A percentile compares a stretch with the other conserved stretches of the same genome.
These are phyloP conservation scores for Zaprionus inermis DNA, from an alignment of 1,140 invertebrate species.

Conservation along the genomic window DNA sequence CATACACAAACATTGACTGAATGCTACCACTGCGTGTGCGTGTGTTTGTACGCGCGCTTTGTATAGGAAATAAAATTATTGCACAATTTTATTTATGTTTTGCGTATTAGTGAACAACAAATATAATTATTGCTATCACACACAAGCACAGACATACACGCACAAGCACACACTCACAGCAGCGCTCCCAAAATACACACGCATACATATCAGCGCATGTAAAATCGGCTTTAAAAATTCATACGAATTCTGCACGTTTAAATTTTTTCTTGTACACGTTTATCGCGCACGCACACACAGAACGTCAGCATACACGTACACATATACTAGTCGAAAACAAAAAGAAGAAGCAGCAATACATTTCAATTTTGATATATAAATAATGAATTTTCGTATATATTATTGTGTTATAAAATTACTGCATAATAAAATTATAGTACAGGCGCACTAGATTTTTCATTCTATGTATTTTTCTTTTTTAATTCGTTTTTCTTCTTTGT, in stretches of 20 bases:
- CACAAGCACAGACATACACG: constrained; percentile 32
- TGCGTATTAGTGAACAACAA: constrained; percentile 50
- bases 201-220: constrained; percentile 33
- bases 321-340: constrained; percentile 57
- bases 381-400: constrained; percentile 30
- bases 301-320: constrained; percentile 35
- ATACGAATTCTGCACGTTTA: constrained; percentile 74
- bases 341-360: constrained; percentile 51
- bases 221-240: constrained; percentile 71
- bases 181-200: constrained; percentile 14
- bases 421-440: constrained; percentile 47
- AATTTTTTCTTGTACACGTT: constrained; percentile 78
- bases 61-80: constrained; percentile 60
- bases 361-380: constrained; percentile 28
- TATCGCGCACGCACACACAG: constrained; percentile 59
- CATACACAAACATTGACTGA: constrained; percentile 14
- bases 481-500: constrained; percentile 62
- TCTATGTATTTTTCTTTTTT: constrained; percentile 51
- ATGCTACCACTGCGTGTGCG: constrained; percentile 21
- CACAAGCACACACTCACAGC: constrained; percentile 10
- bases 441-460: constrained; percentile 52
- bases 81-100: constrained; percentile 78
- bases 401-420: constrained; percentile 58
- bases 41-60: constrained; percentile 49
- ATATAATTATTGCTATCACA: constrained; percentile 49